These are phyloP conservation scores for Cuniculus paca DNA, from an alignment of 2,797 vertebrate species.

Conservation along the genomic window DNA sequence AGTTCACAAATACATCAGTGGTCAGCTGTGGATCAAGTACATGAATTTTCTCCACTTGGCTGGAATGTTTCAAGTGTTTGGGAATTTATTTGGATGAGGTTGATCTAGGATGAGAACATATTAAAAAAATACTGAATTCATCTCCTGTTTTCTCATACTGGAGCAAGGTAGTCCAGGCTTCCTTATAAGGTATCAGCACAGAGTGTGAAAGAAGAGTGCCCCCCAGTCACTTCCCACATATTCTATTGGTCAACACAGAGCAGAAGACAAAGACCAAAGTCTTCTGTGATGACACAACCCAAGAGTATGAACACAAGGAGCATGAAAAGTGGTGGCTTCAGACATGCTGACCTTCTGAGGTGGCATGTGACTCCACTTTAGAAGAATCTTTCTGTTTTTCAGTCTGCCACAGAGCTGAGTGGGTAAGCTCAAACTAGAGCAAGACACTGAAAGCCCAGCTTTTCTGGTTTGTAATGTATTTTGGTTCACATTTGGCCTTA, in stretches of 20 bases:
- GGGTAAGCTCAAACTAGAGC: background rate
- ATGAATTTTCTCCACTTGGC: background rate
- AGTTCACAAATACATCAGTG: background rate
- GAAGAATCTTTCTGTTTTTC: background rate
- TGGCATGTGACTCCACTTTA: background rate
- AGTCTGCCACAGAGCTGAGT: background rate
- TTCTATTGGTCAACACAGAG: background rate
- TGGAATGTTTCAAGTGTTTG: background rate
- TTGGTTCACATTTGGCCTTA: constrained; percentile 58
- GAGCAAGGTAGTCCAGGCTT: background rate
- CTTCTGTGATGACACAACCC: background rate
- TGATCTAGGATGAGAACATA: background rate
- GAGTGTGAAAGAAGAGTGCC: background rate
- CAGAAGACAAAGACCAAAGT: background rate
- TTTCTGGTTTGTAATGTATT: constrained; percentile 14
- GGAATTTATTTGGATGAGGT: background rate
- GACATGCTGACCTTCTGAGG: background rate
- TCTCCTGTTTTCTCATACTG: background rate
- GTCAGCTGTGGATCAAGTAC: background rate
- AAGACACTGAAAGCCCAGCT: background rate
- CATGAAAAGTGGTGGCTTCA: background rate
- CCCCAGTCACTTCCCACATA: background rate
- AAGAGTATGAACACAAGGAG: background rate
- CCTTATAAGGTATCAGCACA: background rate
- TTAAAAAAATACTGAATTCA: background rate